Evolutionary conservation across 2,113 vertebrate species (phyloP).

Genomic region (Myotis lucifugus): DNA sequence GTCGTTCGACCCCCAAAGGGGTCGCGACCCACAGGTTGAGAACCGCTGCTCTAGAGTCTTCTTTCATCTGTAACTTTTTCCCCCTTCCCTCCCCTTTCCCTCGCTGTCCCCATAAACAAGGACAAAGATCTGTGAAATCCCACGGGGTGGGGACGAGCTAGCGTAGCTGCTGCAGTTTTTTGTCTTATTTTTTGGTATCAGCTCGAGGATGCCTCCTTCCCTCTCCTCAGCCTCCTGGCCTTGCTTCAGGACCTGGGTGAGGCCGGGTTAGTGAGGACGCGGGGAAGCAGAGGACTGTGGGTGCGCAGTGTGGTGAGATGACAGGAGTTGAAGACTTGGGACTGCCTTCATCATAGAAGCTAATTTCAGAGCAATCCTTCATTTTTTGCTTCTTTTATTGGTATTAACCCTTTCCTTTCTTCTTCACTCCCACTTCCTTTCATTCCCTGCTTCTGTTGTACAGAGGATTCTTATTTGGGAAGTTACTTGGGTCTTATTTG

Average conservation of each 20-base stretch:
- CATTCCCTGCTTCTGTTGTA: not conserved
- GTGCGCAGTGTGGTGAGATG: not conserved
- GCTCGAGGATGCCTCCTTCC: not conserved
- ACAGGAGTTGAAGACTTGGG: not conserved
- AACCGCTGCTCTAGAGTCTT: not conserved
- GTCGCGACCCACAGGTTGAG: too few species aligned
- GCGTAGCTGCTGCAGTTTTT: not conserved
- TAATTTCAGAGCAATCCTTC: not conserved
- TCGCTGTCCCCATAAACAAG: not conserved
- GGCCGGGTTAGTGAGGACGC: not conserved
- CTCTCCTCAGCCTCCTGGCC: not conserved
- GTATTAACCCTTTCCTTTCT: not conserved
- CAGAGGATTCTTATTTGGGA: not conserved
- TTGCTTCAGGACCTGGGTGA: not conserved
- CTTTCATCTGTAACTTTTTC: not conserved
- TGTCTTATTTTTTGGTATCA: not conserved
- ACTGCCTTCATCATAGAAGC: not conserved
- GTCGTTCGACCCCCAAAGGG: too few species aligned
- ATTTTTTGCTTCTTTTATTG: not conserved
- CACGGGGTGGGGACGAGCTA: not conserved
- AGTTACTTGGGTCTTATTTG: not conserved
- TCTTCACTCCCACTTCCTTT: not conserved
- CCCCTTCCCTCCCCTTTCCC: not conserved
- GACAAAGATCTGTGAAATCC: not conserved
- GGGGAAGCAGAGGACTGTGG: not conserved